Percentiles rank a stretch among this genome's conserved stretches.
phyloP scores from a whole-genome alignment of 2,888 invertebrate genomes.

The Erynnis tages region DNA sequence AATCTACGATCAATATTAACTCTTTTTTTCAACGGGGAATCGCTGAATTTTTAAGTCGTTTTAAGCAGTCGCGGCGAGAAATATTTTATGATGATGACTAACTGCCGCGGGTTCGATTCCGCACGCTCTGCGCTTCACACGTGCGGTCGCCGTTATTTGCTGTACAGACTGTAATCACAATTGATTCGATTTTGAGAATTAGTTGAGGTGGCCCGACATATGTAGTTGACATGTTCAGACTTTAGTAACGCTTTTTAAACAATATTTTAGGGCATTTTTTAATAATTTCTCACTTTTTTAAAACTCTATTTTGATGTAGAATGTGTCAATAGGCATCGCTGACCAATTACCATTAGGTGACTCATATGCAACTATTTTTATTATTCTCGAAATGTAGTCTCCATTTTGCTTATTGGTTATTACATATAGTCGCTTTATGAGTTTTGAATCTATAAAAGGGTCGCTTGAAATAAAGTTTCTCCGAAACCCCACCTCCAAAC shows the following conservation, averaged over 20 bases:
- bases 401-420: no score
- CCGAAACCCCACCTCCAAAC: no score
- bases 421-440: no score
- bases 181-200: constrained; percentile 54
- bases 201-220: constrained; percentile 67
- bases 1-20: constrained; percentile 83
- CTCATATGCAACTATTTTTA: no score
- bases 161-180: constrained; percentile 35
- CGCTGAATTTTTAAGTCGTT: constrained; percentile 77
- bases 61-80: constrained; percentile 48
- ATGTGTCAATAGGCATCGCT: no score
- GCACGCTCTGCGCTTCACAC: constrained; percentile 11
- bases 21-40: constrained; percentile 79
- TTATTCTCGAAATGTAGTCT: no score
- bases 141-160: constrained; percentile 45
- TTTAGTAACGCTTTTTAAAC: neutral
- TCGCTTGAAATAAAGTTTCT: no score
- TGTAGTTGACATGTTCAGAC: constrained; percentile 53
- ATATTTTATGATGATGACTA: constrained; percentile 38
- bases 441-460: no score
- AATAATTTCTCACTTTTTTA: neutral
- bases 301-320: no score
- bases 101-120: neutral
- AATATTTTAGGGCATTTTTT: neutral
- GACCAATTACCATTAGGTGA: no score